Evolutionary conservation across 23 tunicate genomes (phyloP), one percentile per base, ranked within the genome.

Genomic region (Trididemnum nubilum): DNA sequence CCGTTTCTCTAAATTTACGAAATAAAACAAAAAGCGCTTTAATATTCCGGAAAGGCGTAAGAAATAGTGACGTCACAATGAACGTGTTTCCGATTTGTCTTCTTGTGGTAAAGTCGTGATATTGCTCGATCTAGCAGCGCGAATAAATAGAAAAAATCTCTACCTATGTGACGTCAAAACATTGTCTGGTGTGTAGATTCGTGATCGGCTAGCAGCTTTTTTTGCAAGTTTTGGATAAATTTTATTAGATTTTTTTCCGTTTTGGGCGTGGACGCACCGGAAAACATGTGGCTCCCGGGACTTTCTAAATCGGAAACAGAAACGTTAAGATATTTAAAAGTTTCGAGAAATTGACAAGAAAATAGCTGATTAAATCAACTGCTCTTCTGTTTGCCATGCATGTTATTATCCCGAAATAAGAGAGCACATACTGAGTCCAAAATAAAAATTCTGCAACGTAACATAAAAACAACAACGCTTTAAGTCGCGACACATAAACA

Each of bases 201-300:
- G n/a, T n/a, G n/a, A n/a, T n/a, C n/a, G 54, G 15, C 15, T 15
- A 44, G 54, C 54, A 7, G 54, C 54, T 44, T 44, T 9, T 7
- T 44, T 44, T n/a, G n/a, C n/a, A n/a, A n/a, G n/a, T n/a, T 44
- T 44, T 7, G 15, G 15, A 44, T 44, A 67, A 33, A 18, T 38
- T 73, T 73, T n/a, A 18, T 73, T 39, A 3, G 21, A 15, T 19
- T 73, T 39, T 30, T 73, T 73, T 73, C 78, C 78, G 78, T 15
- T 73, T 37, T 73, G 58, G 78, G 78, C 74, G 58, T 69, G 74
- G 58, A 30, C 58, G 58, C 7, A 37, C 58, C 78, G 78, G 78
- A 73, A 73, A 73, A 2, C 78, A 73, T 73, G 78, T 5, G 38
- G 25, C 39, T 73, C 24, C 78, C 58, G n/a, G n/a, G n/a, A n/a